Percentiles rank a stretch among this genome's conserved stretches.
phyloP scores from a whole-genome alignment of 37 sponge, comb jelly and placozoan genomes.

The Aphrocallistes beatrix region DNA sequence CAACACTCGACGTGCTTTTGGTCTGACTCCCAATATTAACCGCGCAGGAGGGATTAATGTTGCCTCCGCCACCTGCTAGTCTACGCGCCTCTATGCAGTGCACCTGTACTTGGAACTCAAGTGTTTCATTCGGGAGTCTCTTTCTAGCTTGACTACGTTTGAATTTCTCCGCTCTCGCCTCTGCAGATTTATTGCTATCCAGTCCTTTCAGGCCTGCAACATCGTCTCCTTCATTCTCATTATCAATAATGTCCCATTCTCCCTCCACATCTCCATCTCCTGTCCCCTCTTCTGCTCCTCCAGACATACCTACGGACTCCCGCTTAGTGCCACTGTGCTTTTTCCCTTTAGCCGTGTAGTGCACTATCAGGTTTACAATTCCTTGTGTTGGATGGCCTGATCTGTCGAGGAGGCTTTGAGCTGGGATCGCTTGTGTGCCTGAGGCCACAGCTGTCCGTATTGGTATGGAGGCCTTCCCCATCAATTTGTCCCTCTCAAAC shows the following conservation, averaged over 20 bases:
- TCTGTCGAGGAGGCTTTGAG: background rate
- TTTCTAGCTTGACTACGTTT: conserved; percentile 18
- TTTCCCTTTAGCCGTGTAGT: background rate
- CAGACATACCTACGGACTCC: background rate
- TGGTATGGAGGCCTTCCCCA: background rate
- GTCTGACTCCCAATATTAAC: conserved; percentile 35
- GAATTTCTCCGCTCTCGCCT: conserved; percentile 20
- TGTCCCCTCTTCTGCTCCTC: background rate
- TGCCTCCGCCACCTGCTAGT: conserved; percentile 25
- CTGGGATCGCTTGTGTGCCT: background rate
- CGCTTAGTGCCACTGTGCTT: background rate
- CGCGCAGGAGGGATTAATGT: conserved; percentile 32
- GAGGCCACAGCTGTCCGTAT: background rate
- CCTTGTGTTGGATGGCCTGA: background rate
- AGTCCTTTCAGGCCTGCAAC: background rate
- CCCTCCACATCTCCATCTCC: background rate
- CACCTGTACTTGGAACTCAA: conserved; percentile 40
- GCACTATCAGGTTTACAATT: background rate
- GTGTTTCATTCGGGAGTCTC: conserved; percentile 39
- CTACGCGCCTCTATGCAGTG: conserved; percentile 46
- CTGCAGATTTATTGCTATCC: background rate
- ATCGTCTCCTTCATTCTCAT: background rate
- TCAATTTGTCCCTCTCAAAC: background rate
- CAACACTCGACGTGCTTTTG: conserved; percentile 22
- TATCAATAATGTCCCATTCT: background rate